Conservation (phyloP, 1,140 invertebrate species). For the Cardiocondyla obscurior region DNA sequence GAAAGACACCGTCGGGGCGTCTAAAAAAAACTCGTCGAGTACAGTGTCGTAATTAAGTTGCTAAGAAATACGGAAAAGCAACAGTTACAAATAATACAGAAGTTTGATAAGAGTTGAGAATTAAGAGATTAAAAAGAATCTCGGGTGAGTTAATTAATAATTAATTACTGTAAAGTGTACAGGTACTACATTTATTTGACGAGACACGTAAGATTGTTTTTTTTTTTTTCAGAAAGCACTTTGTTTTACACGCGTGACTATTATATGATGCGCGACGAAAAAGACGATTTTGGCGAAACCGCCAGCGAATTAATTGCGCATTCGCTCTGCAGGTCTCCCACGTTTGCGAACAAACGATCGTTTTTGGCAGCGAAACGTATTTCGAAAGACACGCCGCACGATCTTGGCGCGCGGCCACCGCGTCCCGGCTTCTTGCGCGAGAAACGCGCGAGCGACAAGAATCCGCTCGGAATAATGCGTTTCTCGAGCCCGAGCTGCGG, state of each 20-base stretch:
- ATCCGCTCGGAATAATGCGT: slow-evolving; percentile 39
- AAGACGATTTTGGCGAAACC: slow-evolving; percentile 28
- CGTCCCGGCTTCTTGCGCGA: slow-evolving; percentile 39
- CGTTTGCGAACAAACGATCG: slow-evolving; percentile 35
- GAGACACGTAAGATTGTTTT: not conserved
- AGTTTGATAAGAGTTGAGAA: not conserved
- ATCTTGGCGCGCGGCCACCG: slow-evolving; percentile 40
- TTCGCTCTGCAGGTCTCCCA: not conserved
- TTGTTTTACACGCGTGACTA: not conserved
- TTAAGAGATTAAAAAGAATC: not conserved
- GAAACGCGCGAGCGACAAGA: slow-evolving; percentile 16
- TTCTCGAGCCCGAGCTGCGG: slow-evolving; percentile 3
- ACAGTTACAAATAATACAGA: not conserved
- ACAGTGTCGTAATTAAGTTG: not conserved
- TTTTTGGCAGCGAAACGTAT: slow-evolving; percentile 37
- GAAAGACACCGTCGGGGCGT: not conserved
- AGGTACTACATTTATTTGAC: too few species aligned
- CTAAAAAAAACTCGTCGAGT: not conserved
- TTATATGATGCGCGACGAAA: not conserved
- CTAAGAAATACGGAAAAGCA: not conserved
- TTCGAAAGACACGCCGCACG: slow-evolving; percentile 41
- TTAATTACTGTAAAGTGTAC: too few species aligned
- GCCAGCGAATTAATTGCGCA: slow-evolving; percentile 35
- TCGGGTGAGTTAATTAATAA: not conserved
- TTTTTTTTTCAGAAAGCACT: not conserved